These are phyloP conservation scores for Pachliopta kotzebuea DNA, from an alignment of 2,888 invertebrate genomes.

Conservation along the genomic window DNA sequence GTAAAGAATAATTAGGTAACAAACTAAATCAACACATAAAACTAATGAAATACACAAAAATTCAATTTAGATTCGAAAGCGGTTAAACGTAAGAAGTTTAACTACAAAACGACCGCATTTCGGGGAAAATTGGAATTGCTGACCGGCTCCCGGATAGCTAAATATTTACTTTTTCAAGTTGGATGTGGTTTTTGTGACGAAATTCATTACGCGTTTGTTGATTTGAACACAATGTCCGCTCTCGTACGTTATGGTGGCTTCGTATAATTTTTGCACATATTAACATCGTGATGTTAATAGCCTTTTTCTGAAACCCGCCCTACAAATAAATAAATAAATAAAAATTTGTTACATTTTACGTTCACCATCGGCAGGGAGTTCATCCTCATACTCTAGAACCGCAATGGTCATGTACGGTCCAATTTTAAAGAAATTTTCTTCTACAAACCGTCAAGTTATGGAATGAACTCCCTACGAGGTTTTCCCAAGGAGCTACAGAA, in stretches of 20 bases:
- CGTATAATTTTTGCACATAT: too few relatives aligned
- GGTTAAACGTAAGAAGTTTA: constrained; percentile 16
- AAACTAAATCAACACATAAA: constrained; percentile 21
- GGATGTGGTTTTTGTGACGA: constrained; percentile 13
- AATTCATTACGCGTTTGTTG: constrained; percentile 23
- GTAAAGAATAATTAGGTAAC: background rate
- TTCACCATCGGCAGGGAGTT: too few relatives aligned
- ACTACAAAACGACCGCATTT: constrained; percentile 24
- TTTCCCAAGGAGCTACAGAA: too few relatives aligned
- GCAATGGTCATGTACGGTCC: too few relatives aligned
- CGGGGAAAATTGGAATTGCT: constrained; percentile 26
- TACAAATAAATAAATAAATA: too few relatives aligned
- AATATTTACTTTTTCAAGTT: constrained; percentile 22
- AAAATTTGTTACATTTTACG: too few relatives aligned
- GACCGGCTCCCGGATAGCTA: constrained; percentile 12
- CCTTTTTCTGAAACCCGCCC: too few relatives aligned
- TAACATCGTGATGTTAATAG: too few relatives aligned
- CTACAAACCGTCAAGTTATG: too few relatives aligned
- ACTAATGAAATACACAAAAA: constrained; percentile 22
- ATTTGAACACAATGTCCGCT: constrained; percentile 4
- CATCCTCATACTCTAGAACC: too few relatives aligned
- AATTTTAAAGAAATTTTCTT: too few relatives aligned
- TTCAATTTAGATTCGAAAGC: constrained; percentile 11
- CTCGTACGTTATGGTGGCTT: background rate
- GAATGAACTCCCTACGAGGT: too few relatives aligned